These are phyloP conservation scores for Halocynthia roretzi DNA, from an alignment of 23 tunicate species.

Conservation along the genomic window DNA sequence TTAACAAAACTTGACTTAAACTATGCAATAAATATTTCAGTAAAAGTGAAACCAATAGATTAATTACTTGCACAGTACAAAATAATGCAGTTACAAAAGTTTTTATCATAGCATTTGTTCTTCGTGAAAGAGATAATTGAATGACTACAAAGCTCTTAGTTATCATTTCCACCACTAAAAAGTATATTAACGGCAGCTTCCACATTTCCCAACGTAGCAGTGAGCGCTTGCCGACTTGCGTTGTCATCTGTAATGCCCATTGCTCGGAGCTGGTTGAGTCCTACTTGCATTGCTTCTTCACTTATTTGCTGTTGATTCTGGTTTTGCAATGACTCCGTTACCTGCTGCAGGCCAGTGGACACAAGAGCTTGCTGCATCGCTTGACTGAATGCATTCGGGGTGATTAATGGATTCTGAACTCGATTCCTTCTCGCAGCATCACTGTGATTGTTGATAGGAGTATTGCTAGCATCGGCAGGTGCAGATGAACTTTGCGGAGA, in stretches of 20 bases:
- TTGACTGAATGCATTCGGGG: slow-evolving; percentile 56
- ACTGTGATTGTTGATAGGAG: neutral
- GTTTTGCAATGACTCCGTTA: neutral
- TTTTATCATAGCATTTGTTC: too few species aligned
- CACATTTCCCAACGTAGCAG: slow-evolving; percentile 59
- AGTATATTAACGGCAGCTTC: slow-evolving; percentile 63
- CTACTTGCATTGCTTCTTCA: slow-evolving; percentile 18
- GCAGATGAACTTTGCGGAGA: neutral
- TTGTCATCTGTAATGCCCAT: slow-evolving; percentile 69
- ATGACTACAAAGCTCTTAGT: too few species aligned
- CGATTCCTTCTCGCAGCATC: neutral
- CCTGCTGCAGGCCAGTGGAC: slow-evolving; percentile 8
- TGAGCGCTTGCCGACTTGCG: slow-evolving; percentile 59
- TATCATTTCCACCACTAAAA: slow-evolving; percentile 9
- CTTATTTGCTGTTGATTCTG: neutral
- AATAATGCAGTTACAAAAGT: too few species aligned
- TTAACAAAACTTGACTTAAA: too few species aligned
- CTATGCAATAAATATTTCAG: too few species aligned
- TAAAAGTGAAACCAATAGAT: too few species aligned
- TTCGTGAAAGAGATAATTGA: too few species aligned
- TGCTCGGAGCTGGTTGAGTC: slow-evolving; percentile 54
- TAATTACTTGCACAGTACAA: too few species aligned
- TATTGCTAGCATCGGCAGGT: neutral
- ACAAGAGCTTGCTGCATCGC: slow-evolving; percentile 64
- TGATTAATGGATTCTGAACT: neutral